Conservation (phyloP, 1,140 invertebrate species). For the Cotesia chilonis region DNA sequence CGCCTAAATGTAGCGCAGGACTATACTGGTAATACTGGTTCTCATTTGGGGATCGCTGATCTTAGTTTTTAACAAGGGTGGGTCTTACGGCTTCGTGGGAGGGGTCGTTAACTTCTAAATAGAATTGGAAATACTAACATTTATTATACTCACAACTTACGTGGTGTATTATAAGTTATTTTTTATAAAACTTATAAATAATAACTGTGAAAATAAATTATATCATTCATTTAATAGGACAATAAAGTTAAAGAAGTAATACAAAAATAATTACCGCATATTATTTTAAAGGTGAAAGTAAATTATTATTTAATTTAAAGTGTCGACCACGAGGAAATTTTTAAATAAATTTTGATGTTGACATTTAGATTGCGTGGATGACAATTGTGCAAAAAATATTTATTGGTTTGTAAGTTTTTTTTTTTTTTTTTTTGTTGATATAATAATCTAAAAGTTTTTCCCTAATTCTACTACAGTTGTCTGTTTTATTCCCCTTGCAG, state of each 20-base stretch:
- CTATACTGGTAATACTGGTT: background rate
- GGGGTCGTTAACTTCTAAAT: slow-evolving; percentile 25
- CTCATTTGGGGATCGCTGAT: slow-evolving; percentile 16
- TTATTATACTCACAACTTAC: background rate
- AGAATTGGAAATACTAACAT: slow-evolving; percentile 12
- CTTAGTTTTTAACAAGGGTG: slow-evolving; percentile 37
- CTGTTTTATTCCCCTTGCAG: slow-evolving; percentile 27
- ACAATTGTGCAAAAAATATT: slow-evolving; percentile 21
- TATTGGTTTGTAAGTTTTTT: slow-evolving; percentile 43
- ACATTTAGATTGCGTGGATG: background rate
- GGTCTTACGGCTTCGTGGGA: slow-evolving; percentile 37
- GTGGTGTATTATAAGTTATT: background rate
- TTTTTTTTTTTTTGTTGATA: slow-evolving; percentile 29
- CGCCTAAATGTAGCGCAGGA: slow-evolving; percentile 17
- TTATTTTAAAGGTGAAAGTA: slow-evolving; percentile 11
- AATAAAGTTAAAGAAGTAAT: background rate
- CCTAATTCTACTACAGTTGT: slow-evolving; percentile 43
- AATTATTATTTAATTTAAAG: background rate
- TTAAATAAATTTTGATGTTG: background rate
- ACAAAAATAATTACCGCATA: background rate
- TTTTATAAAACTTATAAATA: background rate
- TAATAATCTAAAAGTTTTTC: slow-evolving; percentile 35
- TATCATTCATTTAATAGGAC: background rate
- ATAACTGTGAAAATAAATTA: background rate
- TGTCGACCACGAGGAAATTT: slow-evolving; percentile 4